Evolutionary conservation across 1,140 invertebrate genomes (phyloP), one percentile per base, ranked within the genome.

Genomic region (Trinorchestia longiramus): DNA sequence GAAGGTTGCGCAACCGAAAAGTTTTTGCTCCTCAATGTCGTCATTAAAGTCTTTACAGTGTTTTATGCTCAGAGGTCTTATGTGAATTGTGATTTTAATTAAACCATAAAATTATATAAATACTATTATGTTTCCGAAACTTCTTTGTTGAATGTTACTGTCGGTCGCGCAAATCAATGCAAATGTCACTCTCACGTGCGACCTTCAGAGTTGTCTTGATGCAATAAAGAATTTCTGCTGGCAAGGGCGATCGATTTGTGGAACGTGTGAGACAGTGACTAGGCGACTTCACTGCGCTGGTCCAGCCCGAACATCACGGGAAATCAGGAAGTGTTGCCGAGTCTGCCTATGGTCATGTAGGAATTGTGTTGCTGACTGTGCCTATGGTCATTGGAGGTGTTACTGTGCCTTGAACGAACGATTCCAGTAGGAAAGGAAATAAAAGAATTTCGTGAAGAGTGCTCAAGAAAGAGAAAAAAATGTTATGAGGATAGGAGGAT

Each of bases 171-270:
- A 77, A 77, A 36, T 77, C 11, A 23, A 77, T 36, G 62, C 11
- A 19, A 77, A 15, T 77, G 15, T 36, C 62, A n/a, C 43, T 44
- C 43, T 94, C 92, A 45, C 92, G 44, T 43, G 41, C 92, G 92
- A 94, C 92, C 92, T 94, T 94, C 43, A 94, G 44, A 94, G 43
- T 94, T 40, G 92, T 94, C 43, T 94, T 94, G 6, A 43, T 77
- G 28, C 62, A 77, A 77, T 77, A 77, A 77, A 77, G 62, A 77
- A 77, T 19, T 77, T 28, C 11, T 77, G 11, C 62, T 77, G 62
- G 36, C 62, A 77, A 77, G 62, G 28, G 62, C 62, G 28, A 77
- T 77, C 62, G 62, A 77, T 77, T 77, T 77, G 62, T 77, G 62
- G 62, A 77, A 77, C 62, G 62, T 36, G 62, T 77, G 62, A 77